phyloP scores from a whole-genome alignment of 2,797 vertebrate species.

The Xiphorhynchus erythropygius region DNA sequence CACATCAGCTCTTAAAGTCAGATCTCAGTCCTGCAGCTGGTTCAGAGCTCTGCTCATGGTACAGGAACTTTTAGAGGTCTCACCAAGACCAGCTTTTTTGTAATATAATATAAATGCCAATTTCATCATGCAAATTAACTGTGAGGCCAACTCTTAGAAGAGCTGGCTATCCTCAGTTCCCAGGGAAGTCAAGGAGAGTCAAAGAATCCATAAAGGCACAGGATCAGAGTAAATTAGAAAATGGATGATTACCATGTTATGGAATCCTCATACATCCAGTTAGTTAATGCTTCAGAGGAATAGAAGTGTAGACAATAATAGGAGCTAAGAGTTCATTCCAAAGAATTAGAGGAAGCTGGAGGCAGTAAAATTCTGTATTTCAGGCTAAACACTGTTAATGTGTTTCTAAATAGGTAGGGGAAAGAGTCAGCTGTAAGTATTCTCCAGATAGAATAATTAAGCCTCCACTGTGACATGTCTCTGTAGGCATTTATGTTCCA shows the following conservation, averaged over 20 bases:
- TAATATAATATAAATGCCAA: not conserved
- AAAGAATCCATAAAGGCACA: not conserved
- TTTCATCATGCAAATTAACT: not conserved
- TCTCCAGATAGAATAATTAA: constrained; percentile 3
- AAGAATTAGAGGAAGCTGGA: not conserved
- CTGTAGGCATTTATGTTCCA: constrained; percentile 10
- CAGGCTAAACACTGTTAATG: not conserved
- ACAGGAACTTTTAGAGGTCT: not conserved
- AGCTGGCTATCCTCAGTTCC: not conserved
- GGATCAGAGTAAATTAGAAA: not conserved
- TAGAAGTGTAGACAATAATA: not conserved
- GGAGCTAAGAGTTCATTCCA: not conserved
- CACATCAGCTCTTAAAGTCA: not conserved
- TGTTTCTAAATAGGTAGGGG: not conserved
- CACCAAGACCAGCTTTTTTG: not conserved
- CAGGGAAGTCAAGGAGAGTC: not conserved
- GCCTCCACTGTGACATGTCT: not conserved
- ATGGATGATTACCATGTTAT: not conserved
- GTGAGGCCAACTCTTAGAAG: not conserved
- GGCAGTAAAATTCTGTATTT: not conserved
- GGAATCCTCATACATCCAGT: not conserved
- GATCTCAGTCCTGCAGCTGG: not conserved
- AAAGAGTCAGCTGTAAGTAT: not conserved
- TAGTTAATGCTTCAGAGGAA: not conserved
- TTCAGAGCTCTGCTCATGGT: not conserved